A percentile compares a stretch with the other conserved stretches of the same genome.
phyloP scores from a whole-genome alignment of 2,888 invertebrate species.

The Eupsilia transversa region DNA sequence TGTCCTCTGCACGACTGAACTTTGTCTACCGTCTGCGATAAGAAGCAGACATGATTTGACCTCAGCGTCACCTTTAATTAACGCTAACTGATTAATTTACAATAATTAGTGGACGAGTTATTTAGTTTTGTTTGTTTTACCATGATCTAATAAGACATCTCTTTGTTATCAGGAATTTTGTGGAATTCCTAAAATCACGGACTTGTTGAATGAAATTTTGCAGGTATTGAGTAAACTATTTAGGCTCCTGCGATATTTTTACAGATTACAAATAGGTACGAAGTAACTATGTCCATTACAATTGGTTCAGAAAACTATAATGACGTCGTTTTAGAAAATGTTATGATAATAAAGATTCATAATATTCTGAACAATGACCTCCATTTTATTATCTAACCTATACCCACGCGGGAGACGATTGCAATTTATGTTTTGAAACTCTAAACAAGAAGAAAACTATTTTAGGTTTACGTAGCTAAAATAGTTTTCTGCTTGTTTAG shows the following conservation, averaged over 20 bases:
- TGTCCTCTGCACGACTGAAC: conserved; percentile 28
- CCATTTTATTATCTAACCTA: not conserved
- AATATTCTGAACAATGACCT: not conserved
- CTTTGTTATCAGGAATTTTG: not conserved
- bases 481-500: too few relatives aligned
- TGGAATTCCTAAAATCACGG: not conserved
- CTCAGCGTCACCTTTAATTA: conserved; percentile 32
- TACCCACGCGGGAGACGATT: not conserved
- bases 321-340: not conserved
- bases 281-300: too few relatives aligned
- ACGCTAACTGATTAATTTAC: conserved; percentile 18
- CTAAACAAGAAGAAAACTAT: not conserved
- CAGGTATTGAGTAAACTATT: too few relatives aligned
- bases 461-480: not conserved
- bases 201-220: not conserved
- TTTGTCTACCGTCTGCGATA: conserved; percentile 48
- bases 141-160: not conserved
- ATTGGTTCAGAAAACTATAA: not conserved
- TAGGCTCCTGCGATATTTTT: too few relatives aligned
- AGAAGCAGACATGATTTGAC: conserved; percentile 43
- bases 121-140: conserved; percentile 3
- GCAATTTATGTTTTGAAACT: not conserved
- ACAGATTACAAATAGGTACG: not conserved
- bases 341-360: too few relatives aligned
- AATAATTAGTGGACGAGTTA: conserved; percentile 24